phyloP scores from a whole-genome alignment of 2,797 vertebrate species.

The Steatocranus sp. region DNA sequence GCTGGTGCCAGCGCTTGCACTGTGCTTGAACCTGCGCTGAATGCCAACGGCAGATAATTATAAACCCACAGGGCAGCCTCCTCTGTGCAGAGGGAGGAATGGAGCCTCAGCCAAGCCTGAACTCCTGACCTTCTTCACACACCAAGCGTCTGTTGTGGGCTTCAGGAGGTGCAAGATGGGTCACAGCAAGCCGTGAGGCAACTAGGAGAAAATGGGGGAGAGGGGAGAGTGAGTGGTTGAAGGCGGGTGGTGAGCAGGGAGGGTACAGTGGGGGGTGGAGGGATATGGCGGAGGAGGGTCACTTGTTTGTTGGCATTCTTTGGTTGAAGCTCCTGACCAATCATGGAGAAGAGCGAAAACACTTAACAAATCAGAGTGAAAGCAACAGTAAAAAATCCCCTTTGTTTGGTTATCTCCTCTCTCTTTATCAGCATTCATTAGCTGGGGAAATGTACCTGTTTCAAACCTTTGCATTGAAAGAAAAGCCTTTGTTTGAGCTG shows the following conservation, averaged over 20 bases:
- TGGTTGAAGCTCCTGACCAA: conserved; percentile 41
- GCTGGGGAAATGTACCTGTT: conserved; percentile 49
- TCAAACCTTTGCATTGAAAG: conserved; percentile 37
- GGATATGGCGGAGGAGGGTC: conserved; percentile 41
- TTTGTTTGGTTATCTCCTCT: conserved; percentile 67
- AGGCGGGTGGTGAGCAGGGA: not conserved
- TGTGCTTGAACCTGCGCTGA: conserved; percentile 79
- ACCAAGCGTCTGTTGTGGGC: conserved; percentile 79
- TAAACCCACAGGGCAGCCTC: conserved; percentile 73
- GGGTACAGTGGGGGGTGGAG: not conserved
- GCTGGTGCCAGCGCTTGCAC: conserved; percentile 75
- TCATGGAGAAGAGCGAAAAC: conserved; percentile 26
- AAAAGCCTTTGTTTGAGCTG: conserved; percentile 50
- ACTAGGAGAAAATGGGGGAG: conserved; percentile 31
- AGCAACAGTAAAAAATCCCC: conserved; percentile 41
- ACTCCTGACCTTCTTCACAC: conserved; percentile 85
- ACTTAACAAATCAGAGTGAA: conserved; percentile 56
- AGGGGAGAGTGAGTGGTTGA: conserved; percentile 19
- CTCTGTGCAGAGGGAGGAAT: conserved; percentile 68
- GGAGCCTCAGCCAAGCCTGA: conserved; percentile 73
- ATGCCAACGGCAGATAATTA: conserved; percentile 82
- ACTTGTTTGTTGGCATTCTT: conserved; percentile 64
- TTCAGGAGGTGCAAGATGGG: conserved; percentile 81
- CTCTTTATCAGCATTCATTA: conserved; percentile 62
- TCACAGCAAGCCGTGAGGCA: conserved; percentile 74